Base-by-base conservation (phyloP, 2,113 vertebrate species). In the Burhinus bistriatus region DNA sequence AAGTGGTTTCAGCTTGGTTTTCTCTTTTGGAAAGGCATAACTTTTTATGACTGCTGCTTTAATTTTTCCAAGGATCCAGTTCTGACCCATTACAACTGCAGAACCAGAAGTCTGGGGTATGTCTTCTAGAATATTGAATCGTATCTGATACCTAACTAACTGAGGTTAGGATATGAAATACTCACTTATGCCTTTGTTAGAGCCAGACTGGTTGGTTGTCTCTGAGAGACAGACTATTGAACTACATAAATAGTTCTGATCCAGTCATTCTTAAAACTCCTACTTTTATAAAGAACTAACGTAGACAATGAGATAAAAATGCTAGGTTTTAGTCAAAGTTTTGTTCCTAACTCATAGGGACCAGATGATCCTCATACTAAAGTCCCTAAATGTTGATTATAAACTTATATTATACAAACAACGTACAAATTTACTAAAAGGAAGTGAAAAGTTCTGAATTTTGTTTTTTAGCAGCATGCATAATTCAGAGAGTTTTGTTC, bases 391-490 rank as follows among this genome's bases (percentile, higher is more conserved):
- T 51, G 49, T 51, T 51, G 49, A 51, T 51, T 51, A 51, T 13
- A 51, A 51, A 51, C 12, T 51, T 51, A 51, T 12, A 25, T 51
- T 51, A 51, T 51, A 25, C 22, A 51, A 25, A 7, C 22, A 51
- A 25, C 25, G 12, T 25, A 51, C 22, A 23, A 51, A 51, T 25
- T 51, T 51, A 51, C 22, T 51, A 51, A 51, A 25, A 51, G 7
- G 49, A 76, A 87, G 4, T 27, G 9, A 72, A 83, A 95, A 75
- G 13, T 77, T 51, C 25, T 62, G 51, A 71, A 54, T 76, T 30
- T 51, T 26, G 1, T 5, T 7, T 20, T 87, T 59, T 84, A 81
- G 7, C 23, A 65, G 5, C 4, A 47, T 19, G 2, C 0, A 5
- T 19, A 47, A 18, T 34, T 80, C 29, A 68, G 54, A 71, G 89